Evolutionary conservation across 2,888 invertebrate species (phyloP).

Genomic region (Alviniconcha strummeri): DNA sequence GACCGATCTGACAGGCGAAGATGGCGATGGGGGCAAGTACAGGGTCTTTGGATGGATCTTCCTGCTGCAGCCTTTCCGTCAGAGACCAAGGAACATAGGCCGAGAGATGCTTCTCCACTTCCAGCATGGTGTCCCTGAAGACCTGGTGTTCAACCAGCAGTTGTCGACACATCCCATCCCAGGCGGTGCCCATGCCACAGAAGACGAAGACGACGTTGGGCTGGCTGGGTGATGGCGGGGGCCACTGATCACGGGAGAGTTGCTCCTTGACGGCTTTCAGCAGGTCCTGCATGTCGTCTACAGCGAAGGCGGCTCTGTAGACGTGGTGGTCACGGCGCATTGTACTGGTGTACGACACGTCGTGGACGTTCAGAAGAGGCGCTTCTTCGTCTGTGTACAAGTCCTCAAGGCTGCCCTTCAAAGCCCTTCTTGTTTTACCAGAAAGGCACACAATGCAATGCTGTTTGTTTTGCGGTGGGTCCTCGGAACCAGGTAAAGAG

Average conservation of each 20-base stretch:
- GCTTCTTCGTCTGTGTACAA: constrained; percentile 6
- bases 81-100: constrained; percentile 45
- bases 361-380: neutral
- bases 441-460: constrained; percentile 40
- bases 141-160: constrained; percentile 34
- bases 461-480: too few relatives aligned
- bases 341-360: constrained; percentile 44
- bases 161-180: constrained; percentile 58
- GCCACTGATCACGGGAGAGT: too few relatives aligned
- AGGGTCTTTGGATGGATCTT: constrained; percentile 38
- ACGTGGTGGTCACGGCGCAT: constrained; percentile 46
- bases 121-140: constrained; percentile 43
- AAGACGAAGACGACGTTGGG: constrained; percentile 54
- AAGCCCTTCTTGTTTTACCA: constrained; percentile 23
- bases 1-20: constrained; percentile 55
- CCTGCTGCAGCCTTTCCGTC: constrained; percentile 37
- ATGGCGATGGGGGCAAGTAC: constrained; percentile 52
- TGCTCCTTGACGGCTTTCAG: neutral
- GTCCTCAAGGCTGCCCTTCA: constrained; percentile 28
- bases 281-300: constrained; percentile 31
- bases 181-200: constrained; percentile 61
- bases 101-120: constrained; percentile 44
- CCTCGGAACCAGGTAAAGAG: too few relatives aligned
- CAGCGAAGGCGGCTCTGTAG: constrained; percentile 37
- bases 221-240: neutral